Evolutionary conservation across 92 coral and sea anemone genomes (phyloP).

Genomic region (Phenganax stokvisi): DNA sequence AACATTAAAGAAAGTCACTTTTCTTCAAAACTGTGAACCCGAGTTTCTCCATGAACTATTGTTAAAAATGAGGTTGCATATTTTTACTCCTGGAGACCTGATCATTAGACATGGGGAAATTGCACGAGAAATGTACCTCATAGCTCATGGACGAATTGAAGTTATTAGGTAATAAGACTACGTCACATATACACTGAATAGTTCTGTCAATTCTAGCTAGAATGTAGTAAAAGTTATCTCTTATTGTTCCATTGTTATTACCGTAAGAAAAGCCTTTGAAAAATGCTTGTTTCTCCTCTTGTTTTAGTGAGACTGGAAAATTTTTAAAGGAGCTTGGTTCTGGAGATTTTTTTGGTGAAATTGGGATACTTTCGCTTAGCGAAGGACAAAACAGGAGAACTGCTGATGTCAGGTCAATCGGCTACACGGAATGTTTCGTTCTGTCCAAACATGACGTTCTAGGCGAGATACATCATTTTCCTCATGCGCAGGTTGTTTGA

Average conservation of each 20-base stretch:
- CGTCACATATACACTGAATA: too few species aligned
- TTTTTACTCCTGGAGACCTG: constrained; percentile 94
- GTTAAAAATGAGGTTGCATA: constrained; percentile 73
- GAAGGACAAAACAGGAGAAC: constrained; percentile 98
- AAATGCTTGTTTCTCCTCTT: not conserved
- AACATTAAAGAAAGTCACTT: constrained; percentile 84
- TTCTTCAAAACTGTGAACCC: constrained; percentile 91
- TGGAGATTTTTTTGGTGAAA: constrained; percentile 97
- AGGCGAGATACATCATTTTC: constrained; percentile 75
- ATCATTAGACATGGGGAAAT: constrained; percentile 87
- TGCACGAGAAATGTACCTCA: constrained; percentile 95
- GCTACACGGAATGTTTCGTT: constrained; percentile 89
- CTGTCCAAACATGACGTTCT: constrained; percentile 89
- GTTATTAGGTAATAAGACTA: constrained; percentile 66
- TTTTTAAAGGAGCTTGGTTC: constrained; percentile 74
- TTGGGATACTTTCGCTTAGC: constrained; percentile 86
- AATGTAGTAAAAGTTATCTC: too few species aligned
- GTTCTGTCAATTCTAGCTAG: too few species aligned
- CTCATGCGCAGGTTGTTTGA: constrained; percentile 76
- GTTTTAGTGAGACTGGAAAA: constrained; percentile 75
- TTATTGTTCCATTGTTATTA: too few species aligned
- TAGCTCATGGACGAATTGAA: constrained; percentile 82
- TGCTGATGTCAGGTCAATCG: constrained; percentile 86
- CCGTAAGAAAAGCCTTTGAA: too few species aligned
- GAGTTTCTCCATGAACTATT: constrained; percentile 91